A percentile compares a stretch with the other conserved stretches of the same genome.
Evolutionary conservation across 1,140 invertebrate species (phyloP).

Genomic region (Neodiprion lecontei): DNA sequence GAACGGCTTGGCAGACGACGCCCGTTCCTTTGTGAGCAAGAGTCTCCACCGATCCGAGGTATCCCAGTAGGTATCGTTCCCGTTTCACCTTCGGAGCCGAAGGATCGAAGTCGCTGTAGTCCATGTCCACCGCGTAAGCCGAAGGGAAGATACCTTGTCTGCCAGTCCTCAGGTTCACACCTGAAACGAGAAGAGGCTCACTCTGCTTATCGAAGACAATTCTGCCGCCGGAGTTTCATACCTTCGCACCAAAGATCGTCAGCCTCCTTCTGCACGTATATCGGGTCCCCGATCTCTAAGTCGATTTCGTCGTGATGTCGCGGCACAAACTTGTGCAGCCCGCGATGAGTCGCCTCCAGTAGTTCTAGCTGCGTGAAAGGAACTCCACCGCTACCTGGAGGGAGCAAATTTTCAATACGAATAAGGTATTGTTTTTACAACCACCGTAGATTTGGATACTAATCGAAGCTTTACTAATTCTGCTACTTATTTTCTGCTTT

Average conservation of each 20-base stretch:
- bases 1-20: slow-evolving; percentile 86
- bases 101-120: slow-evolving; percentile 93
- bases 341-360: slow-evolving; percentile 93
- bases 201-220: background rate
- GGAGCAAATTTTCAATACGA: slow-evolving; percentile 21
- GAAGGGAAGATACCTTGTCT: slow-evolving; percentile 95
- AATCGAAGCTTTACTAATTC: too few relatives aligned
- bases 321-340: slow-evolving; percentile 94
- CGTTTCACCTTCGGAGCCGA: slow-evolving; percentile 83
- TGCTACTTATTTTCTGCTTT: background rate
- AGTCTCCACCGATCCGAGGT: slow-evolving; percentile 95
- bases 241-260: slow-evolving; percentile 98
- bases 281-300: slow-evolving; percentile 95
- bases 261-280: slow-evolving; percentile 95
- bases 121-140: slow-evolving; percentile 95
- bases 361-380: slow-evolving; percentile 84
- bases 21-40: slow-evolving; percentile 90
- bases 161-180: slow-evolving; percentile 91
- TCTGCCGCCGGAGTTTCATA: slow-evolving; percentile 37
- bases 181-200: slow-evolving; percentile 58
- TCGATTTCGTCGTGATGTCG: slow-evolving; percentile 95
- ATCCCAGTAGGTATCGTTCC: slow-evolving; percentile 90
- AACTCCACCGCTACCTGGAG: slow-evolving; percentile 67
- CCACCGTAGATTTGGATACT: too few relatives aligned
- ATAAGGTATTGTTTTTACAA: background rate